Conservation (phyloP, 2,888 invertebrate genomes). For the Eupithecia dodoneata region DNA sequence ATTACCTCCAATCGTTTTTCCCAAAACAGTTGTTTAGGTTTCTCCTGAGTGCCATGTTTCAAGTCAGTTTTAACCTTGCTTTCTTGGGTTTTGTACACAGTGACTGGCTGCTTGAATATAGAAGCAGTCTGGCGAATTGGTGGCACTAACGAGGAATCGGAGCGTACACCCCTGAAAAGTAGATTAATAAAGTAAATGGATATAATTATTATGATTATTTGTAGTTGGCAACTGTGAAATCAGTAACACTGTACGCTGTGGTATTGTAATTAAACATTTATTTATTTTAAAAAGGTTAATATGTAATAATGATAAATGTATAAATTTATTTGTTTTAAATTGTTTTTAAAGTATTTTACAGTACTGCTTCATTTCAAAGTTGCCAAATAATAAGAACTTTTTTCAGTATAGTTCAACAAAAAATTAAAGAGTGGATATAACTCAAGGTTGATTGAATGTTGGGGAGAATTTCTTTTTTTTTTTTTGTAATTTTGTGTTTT, state of each 20-base stretch:
- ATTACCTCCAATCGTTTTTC: conserved; percentile 88
- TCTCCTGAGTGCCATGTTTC: conserved; percentile 96
- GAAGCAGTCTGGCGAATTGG: conserved; percentile 99
- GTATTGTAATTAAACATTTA: neutral
- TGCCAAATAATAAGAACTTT: neutral
- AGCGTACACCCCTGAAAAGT: conserved; percentile 87
- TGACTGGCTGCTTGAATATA: conserved; percentile 99
- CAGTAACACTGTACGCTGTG: neutral
- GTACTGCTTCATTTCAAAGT: neutral
- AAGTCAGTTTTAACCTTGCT: conserved; percentile 95
- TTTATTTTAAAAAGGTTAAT: neutral
- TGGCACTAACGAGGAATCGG: conserved; percentile 95
- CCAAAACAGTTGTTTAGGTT: conserved; percentile 95
- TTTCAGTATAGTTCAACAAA: neutral
- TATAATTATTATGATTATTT: neutral
- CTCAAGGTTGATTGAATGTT: too few species aligned
- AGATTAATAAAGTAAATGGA: neutral
- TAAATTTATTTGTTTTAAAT: too few species aligned
- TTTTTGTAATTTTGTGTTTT: too few species aligned
- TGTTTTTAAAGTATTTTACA: neutral
- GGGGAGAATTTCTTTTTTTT: too few species aligned
- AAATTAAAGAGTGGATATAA: neutral
- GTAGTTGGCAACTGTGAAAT: neutral
- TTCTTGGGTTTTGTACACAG: conserved; percentile 96
- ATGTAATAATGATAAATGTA: too few species aligned